Percentiles rank a stretch among this genome's conserved stretches.
These are phyloP conservation scores for Abrostola tripartita DNA, from an alignment of 2,888 invertebrate genomes.

Conservation along the genomic window DNA sequence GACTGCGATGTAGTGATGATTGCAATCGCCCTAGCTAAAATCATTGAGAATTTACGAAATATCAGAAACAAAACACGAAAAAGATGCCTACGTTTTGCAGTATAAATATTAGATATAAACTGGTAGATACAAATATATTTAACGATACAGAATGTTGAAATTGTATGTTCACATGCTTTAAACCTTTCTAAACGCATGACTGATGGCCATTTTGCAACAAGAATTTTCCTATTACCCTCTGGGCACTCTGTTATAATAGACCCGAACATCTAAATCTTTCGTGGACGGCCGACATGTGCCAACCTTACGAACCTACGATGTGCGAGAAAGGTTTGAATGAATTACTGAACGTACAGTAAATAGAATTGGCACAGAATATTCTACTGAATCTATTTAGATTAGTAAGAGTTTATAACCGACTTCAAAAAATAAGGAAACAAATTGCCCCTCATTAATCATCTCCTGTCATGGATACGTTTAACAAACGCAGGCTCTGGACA, in stretches of 20 bases:
- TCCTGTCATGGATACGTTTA: too few species aligned
- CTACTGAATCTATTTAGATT: background rate
- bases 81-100: too few species aligned
- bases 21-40: too few species aligned
- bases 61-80: too few species aligned
- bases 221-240: background rate
- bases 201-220: background rate
- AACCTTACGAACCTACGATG: background rate
- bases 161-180: background rate
- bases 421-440: too few species aligned
- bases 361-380: background rate
- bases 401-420: too few species aligned
- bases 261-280: background rate
- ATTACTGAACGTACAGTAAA: background rate
- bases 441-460: too few species aligned
- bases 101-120: too few species aligned
- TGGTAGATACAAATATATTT: too few species aligned
- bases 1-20: too few species aligned
- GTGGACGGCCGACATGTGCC: background rate
- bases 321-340: slow-evolving; percentile 5
- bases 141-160: background rate
- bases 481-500: too few species aligned
- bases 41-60: too few species aligned
- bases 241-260: background rate
- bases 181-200: background rate